Evolutionary conservation across 2,113 vertebrate species (phyloP).

Genomic region (Setophaga coronata): DNA sequence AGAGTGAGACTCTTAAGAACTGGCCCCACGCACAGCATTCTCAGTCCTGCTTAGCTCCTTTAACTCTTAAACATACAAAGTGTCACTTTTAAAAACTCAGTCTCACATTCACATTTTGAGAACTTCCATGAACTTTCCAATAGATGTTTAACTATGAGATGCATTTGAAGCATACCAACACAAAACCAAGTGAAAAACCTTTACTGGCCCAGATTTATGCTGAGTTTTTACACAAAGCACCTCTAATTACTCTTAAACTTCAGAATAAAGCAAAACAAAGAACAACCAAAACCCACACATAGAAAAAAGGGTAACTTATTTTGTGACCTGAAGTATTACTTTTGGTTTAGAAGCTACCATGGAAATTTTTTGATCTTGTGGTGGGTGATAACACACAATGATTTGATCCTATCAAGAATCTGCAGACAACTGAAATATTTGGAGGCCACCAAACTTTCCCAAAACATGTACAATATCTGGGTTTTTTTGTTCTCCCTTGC

Average conservation of each 20-base stretch:
- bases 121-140: neutral
- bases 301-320: neutral
- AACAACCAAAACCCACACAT: neutral
- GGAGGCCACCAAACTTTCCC: neutral
- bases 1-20: neutral
- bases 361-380: neutral
- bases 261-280: neutral
- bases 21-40: neutral
- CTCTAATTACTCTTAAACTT: neutral
- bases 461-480: neutral
- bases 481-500: neutral
- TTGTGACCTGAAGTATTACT: neutral
- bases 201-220: neutral
- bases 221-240: neutral
- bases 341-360: neutral
- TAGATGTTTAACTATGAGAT: neutral
- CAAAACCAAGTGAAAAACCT: neutral
- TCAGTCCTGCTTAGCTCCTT: neutral
- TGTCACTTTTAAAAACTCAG: neutral
- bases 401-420: neutral
- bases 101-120: neutral
- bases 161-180: neutral
- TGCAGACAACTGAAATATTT: neutral
- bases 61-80: neutral
- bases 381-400: neutral